Base-by-base conservation (phyloP, 2,888 invertebrate species). In the Lasioglossum pauxillum region DNA sequence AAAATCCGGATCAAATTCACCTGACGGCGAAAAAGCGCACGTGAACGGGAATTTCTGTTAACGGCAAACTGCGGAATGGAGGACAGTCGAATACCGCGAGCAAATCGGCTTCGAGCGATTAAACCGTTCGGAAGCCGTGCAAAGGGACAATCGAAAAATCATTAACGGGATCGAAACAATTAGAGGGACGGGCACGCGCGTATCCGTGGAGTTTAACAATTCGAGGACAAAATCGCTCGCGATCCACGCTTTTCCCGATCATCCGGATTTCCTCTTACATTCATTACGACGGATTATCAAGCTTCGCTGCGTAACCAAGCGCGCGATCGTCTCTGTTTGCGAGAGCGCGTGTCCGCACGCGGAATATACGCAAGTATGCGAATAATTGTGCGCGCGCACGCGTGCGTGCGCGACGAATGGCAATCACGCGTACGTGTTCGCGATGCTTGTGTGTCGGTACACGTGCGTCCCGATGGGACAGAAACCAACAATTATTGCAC, bases 261-360 rank as follows among this genome's bases (percentile, higher is more conserved):
- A 76, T 82, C 44, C 53, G 67, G 27, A n/a, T 83, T 84, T 74
- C 77, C 83, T 82, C 35, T 77, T 83, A 69, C 77, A 77, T 77
- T 57, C 83, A 69, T 77, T 83, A 83, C 74, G 35, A 10, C 38
- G 77, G 83, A 84, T 83, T 83, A 84, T 84, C 75, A 60, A 49
- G 71, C 46, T 41, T 49, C 31, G 57, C 77, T 82, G 77, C 74
- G 77, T 82, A 82, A 82, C 71, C 60, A 44, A 67, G 19, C 60
- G 38, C 23, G 49, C 41, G 53, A 31, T 16, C n/a, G 41, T 23
- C 23, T 14, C 16, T 16, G 69, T 75, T 60, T 27, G 27, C 27
- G 60, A 27, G 27, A 27, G 27, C 14, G 57, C 14, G 27, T 14
- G 57, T 60, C n/a, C 14, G 27, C 27, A 14, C 14, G 60, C 64